phyloP scores from a whole-genome alignment of 2,113 vertebrate genomes.

The Otocyon megalotis region DNA sequence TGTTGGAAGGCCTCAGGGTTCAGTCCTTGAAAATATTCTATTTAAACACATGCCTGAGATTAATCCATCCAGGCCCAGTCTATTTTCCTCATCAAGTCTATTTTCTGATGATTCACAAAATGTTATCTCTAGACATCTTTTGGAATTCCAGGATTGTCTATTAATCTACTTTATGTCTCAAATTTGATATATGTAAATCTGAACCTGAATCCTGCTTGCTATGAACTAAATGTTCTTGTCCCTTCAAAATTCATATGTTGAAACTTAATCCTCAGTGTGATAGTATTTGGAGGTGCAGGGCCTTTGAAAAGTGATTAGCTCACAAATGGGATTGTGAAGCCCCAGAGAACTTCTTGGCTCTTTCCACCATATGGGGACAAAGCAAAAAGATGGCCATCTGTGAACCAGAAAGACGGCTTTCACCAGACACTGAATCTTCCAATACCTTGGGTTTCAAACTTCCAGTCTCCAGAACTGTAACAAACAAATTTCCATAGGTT shows the following conservation, averaged over 20 bases:
- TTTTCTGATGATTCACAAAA: background rate
- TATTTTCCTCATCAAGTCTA: background rate
- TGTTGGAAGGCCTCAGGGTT: fast-evolving
- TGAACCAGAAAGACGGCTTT: background rate
- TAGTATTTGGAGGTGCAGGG: background rate
- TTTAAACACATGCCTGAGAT: background rate
- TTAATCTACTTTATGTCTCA: background rate
- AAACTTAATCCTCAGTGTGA: background rate
- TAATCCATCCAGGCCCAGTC: background rate
- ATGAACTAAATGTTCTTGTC: background rate
- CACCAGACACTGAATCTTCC: background rate
- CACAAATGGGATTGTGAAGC: background rate
- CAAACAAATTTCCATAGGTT: background rate
- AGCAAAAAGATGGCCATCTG: background rate
- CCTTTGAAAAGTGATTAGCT: background rate
- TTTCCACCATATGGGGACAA: background rate
- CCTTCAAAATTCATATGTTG: background rate
- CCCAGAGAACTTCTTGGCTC: background rate
- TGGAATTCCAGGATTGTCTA: background rate
- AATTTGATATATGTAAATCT: background rate
- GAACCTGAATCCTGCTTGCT: background rate
- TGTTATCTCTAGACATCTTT: background rate
- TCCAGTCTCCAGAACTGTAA: background rate
- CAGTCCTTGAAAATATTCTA: background rate
- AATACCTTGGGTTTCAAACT: background rate